A percentile compares a stretch with the other conserved stretches of the same genome.
phyloP scores from a whole-genome alignment of 1,140 invertebrate genomes.

The Bicyclus anynana region DNA sequence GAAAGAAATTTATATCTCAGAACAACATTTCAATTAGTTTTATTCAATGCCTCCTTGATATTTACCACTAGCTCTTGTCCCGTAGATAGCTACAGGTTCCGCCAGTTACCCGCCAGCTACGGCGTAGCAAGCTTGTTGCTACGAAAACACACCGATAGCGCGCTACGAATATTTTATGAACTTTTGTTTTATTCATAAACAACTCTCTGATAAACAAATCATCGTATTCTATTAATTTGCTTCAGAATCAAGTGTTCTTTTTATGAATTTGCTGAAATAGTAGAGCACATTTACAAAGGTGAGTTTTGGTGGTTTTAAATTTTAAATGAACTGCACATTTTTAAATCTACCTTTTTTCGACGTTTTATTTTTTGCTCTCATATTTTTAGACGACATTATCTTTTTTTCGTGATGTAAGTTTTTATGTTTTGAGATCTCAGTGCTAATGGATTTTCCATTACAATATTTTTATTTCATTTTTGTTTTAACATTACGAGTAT shows the following conservation, averaged over 20 bases:
- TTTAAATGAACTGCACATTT: neutral
- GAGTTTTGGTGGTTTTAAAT: neutral
- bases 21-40: neutral
- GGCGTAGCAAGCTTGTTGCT: conserved; percentile 42
- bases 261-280: neutral
- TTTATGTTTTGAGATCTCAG: too few relatives aligned
- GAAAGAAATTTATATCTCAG: too few relatives aligned
- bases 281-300: neutral
- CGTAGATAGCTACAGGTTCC: conserved; percentile 40
- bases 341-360: neutral
- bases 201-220: neutral
- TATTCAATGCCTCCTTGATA: neutral
- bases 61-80: neutral
- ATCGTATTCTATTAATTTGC: neutral
- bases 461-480: too few relatives aligned
- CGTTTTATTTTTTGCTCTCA: neutral
- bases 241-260: neutral
- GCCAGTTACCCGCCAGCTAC: conserved; percentile 44
- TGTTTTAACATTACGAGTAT: too few relatives aligned
- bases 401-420: too few relatives aligned
- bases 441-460: too few relatives aligned
- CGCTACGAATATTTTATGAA: conserved; percentile 11
- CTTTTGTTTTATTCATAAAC: neutral
- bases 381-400: neutral
- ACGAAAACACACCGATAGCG: conserved; percentile 1